phyloP scores from a whole-genome alignment of 2,888 invertebrate genomes.

The Tachina lurida region DNA sequence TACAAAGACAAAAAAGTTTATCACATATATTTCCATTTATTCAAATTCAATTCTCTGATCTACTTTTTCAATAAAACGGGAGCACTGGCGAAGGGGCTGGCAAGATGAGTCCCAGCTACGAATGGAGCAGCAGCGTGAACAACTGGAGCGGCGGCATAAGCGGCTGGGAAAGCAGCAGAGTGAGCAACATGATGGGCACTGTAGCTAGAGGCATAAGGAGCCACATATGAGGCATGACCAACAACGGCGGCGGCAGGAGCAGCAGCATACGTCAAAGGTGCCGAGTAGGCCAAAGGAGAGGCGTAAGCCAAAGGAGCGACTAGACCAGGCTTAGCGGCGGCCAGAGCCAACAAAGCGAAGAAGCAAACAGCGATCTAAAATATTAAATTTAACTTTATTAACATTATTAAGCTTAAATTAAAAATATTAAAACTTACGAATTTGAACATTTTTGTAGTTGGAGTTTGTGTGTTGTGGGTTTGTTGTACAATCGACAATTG shows the following conservation, averaged over 20 bases:
- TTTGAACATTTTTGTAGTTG: conserved; percentile 77
- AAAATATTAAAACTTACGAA: conserved; percentile 75
- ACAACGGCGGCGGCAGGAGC: conserved; percentile 76
- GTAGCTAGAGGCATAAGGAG: conserved; percentile 79
- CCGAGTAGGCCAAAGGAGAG: conserved; percentile 64
- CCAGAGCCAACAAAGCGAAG: conserved; percentile 77
- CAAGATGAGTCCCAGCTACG: conserved; percentile 55
- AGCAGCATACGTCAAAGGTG: conserved; percentile 64
- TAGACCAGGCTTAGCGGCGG: conserved; percentile 69
- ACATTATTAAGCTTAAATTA: not conserved
- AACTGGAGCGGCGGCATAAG: conserved; percentile 73
- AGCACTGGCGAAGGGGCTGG: conserved; percentile 63
- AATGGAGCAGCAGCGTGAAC: conserved; percentile 27
- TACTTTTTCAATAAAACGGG: conserved; percentile 62
- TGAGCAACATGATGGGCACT: conserved; percentile 77
- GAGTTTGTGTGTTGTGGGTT: conserved; percentile 32
- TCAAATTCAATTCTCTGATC: conserved; percentile 28
- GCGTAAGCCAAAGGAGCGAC: conserved; percentile 71
- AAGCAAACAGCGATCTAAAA: conserved; percentile 77
- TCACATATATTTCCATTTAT: not conserved
- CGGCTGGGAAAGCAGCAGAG: conserved; percentile 79
- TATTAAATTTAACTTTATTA: not conserved
- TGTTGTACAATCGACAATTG: conserved; percentile 42
- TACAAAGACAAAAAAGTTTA: not conserved
- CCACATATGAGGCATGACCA: conserved; percentile 79